These are phyloP conservation scores for Venusia cambrica DNA, from an alignment of 2,888 invertebrate species.

Conservation along the genomic window DNA sequence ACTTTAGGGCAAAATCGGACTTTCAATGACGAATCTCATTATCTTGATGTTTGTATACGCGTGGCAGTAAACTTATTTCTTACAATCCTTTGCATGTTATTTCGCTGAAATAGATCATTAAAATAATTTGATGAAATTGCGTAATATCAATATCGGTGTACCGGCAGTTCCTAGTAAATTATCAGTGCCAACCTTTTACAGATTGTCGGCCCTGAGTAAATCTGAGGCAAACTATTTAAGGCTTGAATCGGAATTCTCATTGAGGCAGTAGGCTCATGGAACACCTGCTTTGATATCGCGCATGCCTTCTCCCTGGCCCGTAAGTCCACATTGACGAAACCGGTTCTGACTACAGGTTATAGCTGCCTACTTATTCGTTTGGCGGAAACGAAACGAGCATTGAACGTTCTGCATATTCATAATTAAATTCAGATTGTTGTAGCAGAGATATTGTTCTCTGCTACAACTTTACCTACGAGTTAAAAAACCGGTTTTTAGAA, in stretches of 20 bases:
- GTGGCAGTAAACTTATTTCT: conserved; percentile 19
- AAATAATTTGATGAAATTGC: conserved; percentile 4
- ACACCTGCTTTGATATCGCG: conserved; percentile 79
- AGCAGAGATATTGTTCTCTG: conserved; percentile 17
- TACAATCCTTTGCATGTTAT: conserved; percentile 5
- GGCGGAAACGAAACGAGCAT: conserved; percentile 74
- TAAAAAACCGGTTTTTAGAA: too few species aligned
- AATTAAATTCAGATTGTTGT: conserved; percentile 31
- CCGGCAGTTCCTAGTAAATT: conserved; percentile 7
- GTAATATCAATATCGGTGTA: conserved; percentile 2
- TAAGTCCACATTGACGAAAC: conserved; percentile 75
- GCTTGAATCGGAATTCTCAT: conserved; percentile 71
- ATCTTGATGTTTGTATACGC: conserved; percentile 26
- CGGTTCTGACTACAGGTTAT: conserved; percentile 80
- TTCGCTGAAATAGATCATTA: conserved; percentile 11
- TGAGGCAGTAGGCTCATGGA: conserved; percentile 71
- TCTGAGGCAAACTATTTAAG: conserved; percentile 61
- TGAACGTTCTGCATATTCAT: conserved; percentile 56
- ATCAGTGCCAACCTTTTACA: conserved; percentile 17
- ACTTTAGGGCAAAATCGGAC: conserved; percentile 31
- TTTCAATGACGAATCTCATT: conserved; percentile 31
- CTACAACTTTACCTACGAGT: too few species aligned
- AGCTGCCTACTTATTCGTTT: conserved; percentile 74
- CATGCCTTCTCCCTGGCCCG: conserved; percentile 70
- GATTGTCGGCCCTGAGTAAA: conserved; percentile 46